A percentile compares a stretch with the other conserved stretches of the same genome.
Evolutionary conservation across 2,797 vertebrate genomes (phyloP).

Genomic region (Hylomyscus alleni): DNA sequence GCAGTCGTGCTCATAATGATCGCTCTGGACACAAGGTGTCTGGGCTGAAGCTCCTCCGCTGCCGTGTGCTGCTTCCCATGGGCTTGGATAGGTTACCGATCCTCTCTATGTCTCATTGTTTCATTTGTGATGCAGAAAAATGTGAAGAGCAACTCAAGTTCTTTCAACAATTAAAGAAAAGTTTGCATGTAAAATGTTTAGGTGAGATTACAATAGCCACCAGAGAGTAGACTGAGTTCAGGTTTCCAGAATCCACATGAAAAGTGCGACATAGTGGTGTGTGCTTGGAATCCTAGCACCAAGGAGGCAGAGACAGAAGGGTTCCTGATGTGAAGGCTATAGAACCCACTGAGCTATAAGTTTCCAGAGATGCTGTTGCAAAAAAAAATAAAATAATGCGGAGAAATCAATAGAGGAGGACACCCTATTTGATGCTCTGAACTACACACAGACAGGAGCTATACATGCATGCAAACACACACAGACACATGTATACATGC

Average conservation of each 20-base stretch:
- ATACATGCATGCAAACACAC: background rate
- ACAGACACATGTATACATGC: too few relatives aligned
- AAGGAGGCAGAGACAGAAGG: background rate
- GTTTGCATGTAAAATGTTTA: background rate
- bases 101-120: background rate
- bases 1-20: background rate
- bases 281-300: background rate
- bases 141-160: background rate
- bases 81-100: background rate
- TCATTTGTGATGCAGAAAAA: background rate
- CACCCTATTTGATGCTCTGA: fast-evolving
- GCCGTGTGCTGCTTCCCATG: background rate
- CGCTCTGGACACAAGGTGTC: background rate
- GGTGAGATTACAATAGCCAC: background rate
- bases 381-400: background rate
- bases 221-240: background rate
- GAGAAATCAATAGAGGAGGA: background rate
- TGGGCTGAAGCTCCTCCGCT: background rate
- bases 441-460: background rate
- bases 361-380: background rate
- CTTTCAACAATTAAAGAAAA: background rate
- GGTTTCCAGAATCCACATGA: background rate
- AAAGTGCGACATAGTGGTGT: background rate
- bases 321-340: background rate
- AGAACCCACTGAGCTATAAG: background rate